Percentiles rank a stretch among this genome's conserved stretches.
These are phyloP conservation scores for Hypomecis atomaria DNA, from an alignment of 2,888 invertebrate genomes.

Conservation along the genomic window DNA sequence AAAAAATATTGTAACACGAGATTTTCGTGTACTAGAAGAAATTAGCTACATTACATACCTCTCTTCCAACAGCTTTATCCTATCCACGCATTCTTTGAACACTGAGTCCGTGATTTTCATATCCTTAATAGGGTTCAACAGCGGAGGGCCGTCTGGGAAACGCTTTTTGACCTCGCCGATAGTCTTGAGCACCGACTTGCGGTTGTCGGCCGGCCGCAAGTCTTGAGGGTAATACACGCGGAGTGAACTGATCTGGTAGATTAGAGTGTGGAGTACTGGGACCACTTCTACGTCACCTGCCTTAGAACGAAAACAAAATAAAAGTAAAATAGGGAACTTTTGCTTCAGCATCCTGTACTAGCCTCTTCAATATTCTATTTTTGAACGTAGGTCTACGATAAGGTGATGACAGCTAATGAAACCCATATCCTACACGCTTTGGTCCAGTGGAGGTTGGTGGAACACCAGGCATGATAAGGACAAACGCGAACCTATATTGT, in stretches of 20 bases:
- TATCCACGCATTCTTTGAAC: conserved; percentile 92
- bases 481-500: no score
- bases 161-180: conserved; percentile 95
- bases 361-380: no score
- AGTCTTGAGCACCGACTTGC: conserved; percentile 93
- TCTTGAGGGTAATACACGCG: conserved; percentile 96
- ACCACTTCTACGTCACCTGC: conserved; percentile 95
- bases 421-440: no score
- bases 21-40: no score
- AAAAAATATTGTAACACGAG: no score
- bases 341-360: no score
- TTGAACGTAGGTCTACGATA: no score
- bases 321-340: background rate
- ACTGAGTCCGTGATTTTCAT: conserved; percentile 96
- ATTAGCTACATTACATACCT: no score
- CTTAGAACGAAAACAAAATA: conserved; percentile 53
- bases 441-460: no score
- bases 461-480: no score
- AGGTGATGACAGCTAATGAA: no score
- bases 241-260: conserved; percentile 94
- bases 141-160: conserved; percentile 94
- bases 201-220: conserved; percentile 92
- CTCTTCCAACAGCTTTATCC: conserved; percentile 93
- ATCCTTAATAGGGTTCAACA: conserved; percentile 96
- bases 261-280: conserved; percentile 91